phyloP scores from a whole-genome alignment of 2,113 vertebrate species.

The Felis chaus region DNA sequence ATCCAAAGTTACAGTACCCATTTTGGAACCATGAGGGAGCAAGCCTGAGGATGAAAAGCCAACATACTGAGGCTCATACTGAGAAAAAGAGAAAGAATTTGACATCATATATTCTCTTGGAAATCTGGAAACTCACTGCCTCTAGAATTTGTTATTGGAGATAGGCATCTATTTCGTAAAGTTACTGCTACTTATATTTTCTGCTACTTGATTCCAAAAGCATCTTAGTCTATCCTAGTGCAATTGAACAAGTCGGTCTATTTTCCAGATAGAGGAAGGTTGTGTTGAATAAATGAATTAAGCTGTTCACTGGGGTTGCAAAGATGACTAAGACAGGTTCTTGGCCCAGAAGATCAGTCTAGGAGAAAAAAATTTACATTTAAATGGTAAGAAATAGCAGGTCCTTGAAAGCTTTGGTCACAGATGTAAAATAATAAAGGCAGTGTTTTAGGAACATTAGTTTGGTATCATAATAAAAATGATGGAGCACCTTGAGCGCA shows the following conservation, averaged over 20 bases:
- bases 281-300: background rate
- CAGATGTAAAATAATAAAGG: background rate
- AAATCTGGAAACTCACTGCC: background rate
- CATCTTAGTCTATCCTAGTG: background rate
- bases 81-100: background rate
- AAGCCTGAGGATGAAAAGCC: background rate
- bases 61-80: background rate
- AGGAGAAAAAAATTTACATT: background rate
- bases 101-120: background rate
- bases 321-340: background rate
- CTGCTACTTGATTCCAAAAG: background rate
- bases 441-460: background rate
- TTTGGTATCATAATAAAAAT: constrained; percentile 26
- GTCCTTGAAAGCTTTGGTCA: background rate
- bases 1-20: background rate
- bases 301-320: background rate
- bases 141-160: background rate
- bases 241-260: background rate
- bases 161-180: background rate
- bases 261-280: background rate
- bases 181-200: background rate
- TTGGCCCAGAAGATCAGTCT: background rate
- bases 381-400: background rate
- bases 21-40: background rate
- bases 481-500: background rate